Evolutionary conservation across 2,797 vertebrate species (phyloP).

Genomic region (Sphaeramia orbicularis): DNA sequence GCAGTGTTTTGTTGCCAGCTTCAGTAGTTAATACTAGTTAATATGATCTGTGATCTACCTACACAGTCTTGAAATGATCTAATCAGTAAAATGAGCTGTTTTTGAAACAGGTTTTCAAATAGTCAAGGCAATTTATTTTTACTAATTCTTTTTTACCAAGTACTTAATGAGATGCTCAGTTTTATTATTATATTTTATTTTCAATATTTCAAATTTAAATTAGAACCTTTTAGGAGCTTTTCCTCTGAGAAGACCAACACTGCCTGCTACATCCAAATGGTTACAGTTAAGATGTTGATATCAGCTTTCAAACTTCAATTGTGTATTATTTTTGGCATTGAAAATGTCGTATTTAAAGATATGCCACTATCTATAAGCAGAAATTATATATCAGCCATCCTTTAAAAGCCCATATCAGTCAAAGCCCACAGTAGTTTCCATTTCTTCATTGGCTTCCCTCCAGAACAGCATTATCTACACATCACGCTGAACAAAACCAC

Average conservation of each 20-base stretch:
- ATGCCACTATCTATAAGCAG: constrained; percentile 3
- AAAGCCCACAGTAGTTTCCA: constrained; percentile 45
- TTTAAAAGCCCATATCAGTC: constrained; percentile 47
- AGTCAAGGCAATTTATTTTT: no score
- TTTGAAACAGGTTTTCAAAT: no score
- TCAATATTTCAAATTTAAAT: no score
- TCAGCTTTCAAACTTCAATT: constrained; percentile 7
- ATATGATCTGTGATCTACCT: no score
- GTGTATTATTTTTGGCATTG: not conserved
- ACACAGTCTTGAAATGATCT: no score
- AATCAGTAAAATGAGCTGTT: no score
- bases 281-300: constrained; percentile 1
- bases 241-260: not conserved
- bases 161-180: no score
- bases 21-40: no score
- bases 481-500: constrained; percentile 55
- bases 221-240: constrained; percentile 4
- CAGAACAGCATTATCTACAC: constrained; percentile 60
- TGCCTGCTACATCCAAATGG: not conserved
- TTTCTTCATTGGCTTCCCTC: constrained; percentile 53
- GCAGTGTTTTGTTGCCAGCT: no score
- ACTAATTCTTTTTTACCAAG: no score
- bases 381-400: constrained; percentile 34
- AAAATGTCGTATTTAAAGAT: constrained; percentile 20
- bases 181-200: no score